phyloP scores from a whole-genome alignment of 2,888 invertebrate genomes.

The Drosophila tripunctata region DNA sequence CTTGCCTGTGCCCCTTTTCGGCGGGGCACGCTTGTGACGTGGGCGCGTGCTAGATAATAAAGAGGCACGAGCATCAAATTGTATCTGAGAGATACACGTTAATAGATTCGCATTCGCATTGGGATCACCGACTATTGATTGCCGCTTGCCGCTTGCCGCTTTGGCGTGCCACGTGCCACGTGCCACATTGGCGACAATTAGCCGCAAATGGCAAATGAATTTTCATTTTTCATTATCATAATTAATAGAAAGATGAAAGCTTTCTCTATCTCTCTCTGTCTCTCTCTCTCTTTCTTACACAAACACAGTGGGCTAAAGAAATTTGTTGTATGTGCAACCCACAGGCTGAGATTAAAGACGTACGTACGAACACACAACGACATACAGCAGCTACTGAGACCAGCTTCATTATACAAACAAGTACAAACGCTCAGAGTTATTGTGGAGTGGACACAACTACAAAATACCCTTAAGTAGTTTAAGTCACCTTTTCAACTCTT shows the following conservation, averaged over 20 bases:
- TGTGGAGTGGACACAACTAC: too few relatives aligned
- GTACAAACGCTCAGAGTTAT: too few relatives aligned
- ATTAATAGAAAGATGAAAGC: conserved; percentile 61
- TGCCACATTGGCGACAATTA: conserved; percentile 59
- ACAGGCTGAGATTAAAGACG: conserved; percentile 14
- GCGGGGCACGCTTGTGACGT: conserved; percentile 27
- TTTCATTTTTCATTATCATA: conserved; percentile 66
- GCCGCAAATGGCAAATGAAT: conserved; percentile 70
- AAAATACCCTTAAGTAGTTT: too few relatives aligned
- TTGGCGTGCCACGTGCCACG: conserved; percentile 44
- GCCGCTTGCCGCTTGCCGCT: conserved; percentile 36
- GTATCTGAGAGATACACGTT: conserved; percentile 43
- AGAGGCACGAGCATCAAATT: conserved; percentile 50
- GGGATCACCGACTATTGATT: too few relatives aligned
- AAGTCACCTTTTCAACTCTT: too few relatives aligned
- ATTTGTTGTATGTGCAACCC: conserved; percentile 6
- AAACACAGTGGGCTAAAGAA: neutral
- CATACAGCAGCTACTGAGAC: neutral
- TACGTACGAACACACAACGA: neutral
- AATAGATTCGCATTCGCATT: conserved; percentile 45
- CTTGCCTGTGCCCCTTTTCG: conserved; percentile 7
- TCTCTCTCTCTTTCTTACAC: neutral
- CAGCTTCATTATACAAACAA: conserved; percentile 35
- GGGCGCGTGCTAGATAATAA: conserved; percentile 68
- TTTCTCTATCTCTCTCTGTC: too few relatives aligned